phyloP scores from a whole-genome alignment of 2,797 vertebrate genomes.

The Platyrinchus mystaceus region DNA sequence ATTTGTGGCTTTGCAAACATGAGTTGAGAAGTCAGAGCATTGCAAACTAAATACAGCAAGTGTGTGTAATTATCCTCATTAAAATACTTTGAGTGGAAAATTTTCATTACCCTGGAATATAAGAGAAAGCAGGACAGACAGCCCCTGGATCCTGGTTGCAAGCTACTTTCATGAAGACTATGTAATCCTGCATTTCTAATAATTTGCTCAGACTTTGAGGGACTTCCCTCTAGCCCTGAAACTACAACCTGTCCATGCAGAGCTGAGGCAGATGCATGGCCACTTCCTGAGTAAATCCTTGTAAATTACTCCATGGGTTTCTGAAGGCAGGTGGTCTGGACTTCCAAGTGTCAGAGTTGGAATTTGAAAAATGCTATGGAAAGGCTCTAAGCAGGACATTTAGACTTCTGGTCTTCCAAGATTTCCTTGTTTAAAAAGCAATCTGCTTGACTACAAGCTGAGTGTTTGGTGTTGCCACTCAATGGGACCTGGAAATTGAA shows the following conservation, averaged over 20 bases:
- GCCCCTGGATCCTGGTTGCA: neutral
- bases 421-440: neutral
- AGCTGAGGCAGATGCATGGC: neutral
- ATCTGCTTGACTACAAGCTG: neutral
- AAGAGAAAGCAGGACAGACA: neutral
- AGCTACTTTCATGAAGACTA: neutral
- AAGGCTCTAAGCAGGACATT: neutral
- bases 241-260: neutral
- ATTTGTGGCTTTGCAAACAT: neutral
- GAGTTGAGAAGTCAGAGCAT: neutral
- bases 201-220: neutral
- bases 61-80: slow-evolving; percentile 4
- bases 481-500: neutral
- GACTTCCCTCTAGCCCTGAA: neutral
- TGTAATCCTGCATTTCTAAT: neutral
- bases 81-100: slow-evolving; percentile 18
- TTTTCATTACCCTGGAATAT: neutral
- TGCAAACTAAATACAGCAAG: neutral
- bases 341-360: neutral
- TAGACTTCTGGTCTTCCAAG: neutral
- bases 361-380: neutral
- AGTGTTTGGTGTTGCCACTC: neutral
- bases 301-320: neutral
- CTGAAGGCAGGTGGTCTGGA: neutral
- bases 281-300: neutral